phyloP scores from a whole-genome alignment of 2,113 vertebrate species.

The Perccottus glenii region DNA sequence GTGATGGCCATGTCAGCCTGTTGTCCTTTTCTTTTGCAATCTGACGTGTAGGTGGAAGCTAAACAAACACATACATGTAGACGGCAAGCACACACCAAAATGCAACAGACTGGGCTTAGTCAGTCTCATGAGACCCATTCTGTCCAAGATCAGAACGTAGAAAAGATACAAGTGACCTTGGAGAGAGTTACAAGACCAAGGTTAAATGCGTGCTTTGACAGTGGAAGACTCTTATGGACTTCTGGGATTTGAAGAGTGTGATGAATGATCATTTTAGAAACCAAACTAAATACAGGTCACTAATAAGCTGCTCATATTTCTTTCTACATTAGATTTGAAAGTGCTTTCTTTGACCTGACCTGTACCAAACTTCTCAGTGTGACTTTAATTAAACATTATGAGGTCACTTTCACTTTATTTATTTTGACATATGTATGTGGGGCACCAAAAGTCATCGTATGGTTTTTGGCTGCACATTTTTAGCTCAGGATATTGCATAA shows the following conservation, averaged over 20 bases:
- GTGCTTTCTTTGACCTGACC: no score
- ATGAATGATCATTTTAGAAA: background rate
- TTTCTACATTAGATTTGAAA: no score
- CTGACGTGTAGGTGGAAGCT: slow-evolving; percentile 69
- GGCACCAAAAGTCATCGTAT: no score
- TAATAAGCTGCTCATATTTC: background rate
- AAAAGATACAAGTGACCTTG: slow-evolving; percentile 25
- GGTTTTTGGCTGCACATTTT: no score
- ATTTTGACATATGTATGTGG: no score
- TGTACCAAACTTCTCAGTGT: no score
- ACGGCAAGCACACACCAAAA: slow-evolving; percentile 14
- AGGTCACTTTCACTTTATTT: no score
- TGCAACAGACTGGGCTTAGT: slow-evolving; percentile 31
- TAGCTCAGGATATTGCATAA: background rate
- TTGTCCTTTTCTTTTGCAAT: slow-evolving; percentile 73
- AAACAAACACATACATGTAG: slow-evolving; percentile 19
- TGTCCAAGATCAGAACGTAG: slow-evolving; percentile 25
- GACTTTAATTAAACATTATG: no score
- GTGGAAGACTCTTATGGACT: background rate
- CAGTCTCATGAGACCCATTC: slow-evolving; percentile 10
- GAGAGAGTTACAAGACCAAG: slow-evolving; percentile 13
- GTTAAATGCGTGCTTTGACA: slow-evolving; percentile 19
- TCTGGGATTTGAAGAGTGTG: background rate
- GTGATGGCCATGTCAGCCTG: slow-evolving; percentile 62
- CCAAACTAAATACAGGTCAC: background rate